Evolutionary conservation across 2,113 vertebrate species (phyloP), one percentile per base, ranked within the genome.

Genomic region (Channa maculata): DNA sequence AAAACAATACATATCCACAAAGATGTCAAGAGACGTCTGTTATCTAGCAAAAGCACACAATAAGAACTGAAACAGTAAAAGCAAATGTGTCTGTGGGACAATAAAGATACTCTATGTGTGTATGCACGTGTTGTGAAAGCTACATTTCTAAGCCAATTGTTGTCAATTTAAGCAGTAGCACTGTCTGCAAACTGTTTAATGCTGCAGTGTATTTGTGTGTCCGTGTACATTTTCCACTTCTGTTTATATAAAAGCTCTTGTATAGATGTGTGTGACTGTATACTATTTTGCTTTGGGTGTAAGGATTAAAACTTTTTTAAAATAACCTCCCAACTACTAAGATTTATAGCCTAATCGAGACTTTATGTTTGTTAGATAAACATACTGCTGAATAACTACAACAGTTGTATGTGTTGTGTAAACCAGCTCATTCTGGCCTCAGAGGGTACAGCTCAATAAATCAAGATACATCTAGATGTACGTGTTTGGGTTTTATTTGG

Each of bases 81-180:
- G 60, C 13, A 66, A 69, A 70, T 43, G 45, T 65, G 50, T 54
- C 59, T 49, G 37, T 8, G 52, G 64, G 79, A 66, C 60, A 69
- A 73, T 76, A 37, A 76, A 49, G 55, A 53, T 45, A 13, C 62
- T 51, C 5, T 10, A 39, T 15, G 71, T 54, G 13, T 69, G 67
- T 4, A 41, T 58, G 55, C 63, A 37, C 53, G 44, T 66, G 50
- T 49, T 33, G 43, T 77, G 65, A 85, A 65, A 76, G 70, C 65
- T 71, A 77, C 77, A 75, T 80, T 73, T 80, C 59, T 55, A 73
- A 53, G 8, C 38, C 45, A 75, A 24, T 24, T 24, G 24, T 24
- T 24, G 77, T 65, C 71, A 78, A 24, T 57, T 77, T 48, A 78
- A 78, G 77, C 70, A 46, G 49, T 6, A 59, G 61, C 36, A 15